Evolutionary conservation across 2,113 vertebrate species (phyloP), one percentile per base, ranked within the genome.

Genomic region (Varanus salvator): DNA sequence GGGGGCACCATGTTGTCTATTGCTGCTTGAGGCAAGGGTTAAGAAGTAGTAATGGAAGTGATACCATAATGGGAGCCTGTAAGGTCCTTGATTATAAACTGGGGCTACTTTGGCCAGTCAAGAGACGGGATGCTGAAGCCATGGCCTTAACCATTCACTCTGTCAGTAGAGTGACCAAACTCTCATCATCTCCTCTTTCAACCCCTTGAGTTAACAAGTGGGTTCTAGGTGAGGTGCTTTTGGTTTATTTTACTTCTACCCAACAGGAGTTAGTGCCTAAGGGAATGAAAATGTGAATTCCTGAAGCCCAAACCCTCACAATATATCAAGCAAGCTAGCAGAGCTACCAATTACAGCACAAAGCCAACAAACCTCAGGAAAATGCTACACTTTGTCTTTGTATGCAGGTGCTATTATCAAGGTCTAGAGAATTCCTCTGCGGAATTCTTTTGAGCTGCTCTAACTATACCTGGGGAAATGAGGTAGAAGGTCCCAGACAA

Each of bases 311-410:
- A 68, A 52, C 4, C 50, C 4, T 21, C 82, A 15, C 1, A 31
- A 44, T 83, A 29, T 50, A 9, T 88, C 50, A 60, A 60, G 66
- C 31, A 80, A 54, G 29, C 25, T 83, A 44, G 48, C 44, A 87
- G 17, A 87, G 68, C 87, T 72, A 74, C 68, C 34, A 88, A 48
- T 38, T 82, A 88, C 14, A 72, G 71, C 34, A 72, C n/a, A 81
- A 21, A 60, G 29, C 31, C 71, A 84, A 66, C 25, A 69, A 34
- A 84, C 23, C 14, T 7, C 31, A 3, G 14, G 0, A 44, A 57
- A 72, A 71, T 17, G 19, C 64, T 44, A 6, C 31, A 19, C 44
- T 82, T 74, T 71, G 66, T 52, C 54, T 84, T 48, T 76, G n/a
- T 72, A 60, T 60, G 64, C 31, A 6, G 64, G 34, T 80, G 74